Evolutionary conservation across 1,140 invertebrate species (phyloP), one percentile per base, ranked within the genome.

Genomic region (Mizuhopecten yessoensis): DNA sequence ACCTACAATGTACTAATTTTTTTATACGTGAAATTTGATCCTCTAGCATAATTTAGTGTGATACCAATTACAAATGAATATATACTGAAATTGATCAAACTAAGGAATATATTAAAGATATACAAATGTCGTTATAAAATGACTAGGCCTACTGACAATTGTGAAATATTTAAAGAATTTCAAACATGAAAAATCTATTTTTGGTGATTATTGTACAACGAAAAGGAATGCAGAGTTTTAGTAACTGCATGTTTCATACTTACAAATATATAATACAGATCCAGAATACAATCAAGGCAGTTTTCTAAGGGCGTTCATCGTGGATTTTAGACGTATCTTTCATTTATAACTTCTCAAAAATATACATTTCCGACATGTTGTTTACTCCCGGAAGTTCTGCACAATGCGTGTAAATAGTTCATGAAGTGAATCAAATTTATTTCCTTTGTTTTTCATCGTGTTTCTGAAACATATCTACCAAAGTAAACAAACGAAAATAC

Each of bases 321-420:
- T 75, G 57, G n/a, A 75, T 29, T 75, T 75, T 9, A 75, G 5
- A 75, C 57, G n/a, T 75, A n/a, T 29, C 57, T 75, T 75, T 75
- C 1, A 29, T 29, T 45, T 75, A n/a, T 17, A 75, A 29, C 57
- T 29, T 0, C 57, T 75, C 57, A 29, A 75, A 75, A 75, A 29
- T 75, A 75, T 29, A 75, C 57, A 75, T 75, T 75, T 75, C 57
- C 57, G 57, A 75, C 57, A 75, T 75, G 57, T 75, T 75, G 57
- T 75, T 75, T 75, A 75, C 57, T 75, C 57, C 57, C 57, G 57
- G 57, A 75, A 75, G 57, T 75, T 3, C 9, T 75, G 29, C 5
- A 5, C 1, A 29, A 75, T 0, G 1, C 23, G 23, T 29, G 57
- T 75, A 29, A 75, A 29, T 75, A 29, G 57, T 3, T 1, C n/a